Base-by-base conservation (phyloP, 2,113 vertebrate species). In the Gracilinanus agilis region DNA sequence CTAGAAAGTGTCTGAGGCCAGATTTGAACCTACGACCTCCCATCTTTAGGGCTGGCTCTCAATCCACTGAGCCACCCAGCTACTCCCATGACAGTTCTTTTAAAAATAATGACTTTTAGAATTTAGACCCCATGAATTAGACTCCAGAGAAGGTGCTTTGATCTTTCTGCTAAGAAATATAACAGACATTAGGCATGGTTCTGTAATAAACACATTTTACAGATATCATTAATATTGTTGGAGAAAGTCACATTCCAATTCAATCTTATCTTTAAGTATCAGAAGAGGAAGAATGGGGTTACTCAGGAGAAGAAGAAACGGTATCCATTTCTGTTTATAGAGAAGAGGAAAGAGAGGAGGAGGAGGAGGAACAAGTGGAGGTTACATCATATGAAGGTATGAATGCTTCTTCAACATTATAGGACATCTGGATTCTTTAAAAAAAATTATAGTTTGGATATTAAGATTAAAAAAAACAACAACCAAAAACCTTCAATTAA, bases 311-410 rank as follows among this genome's bases (percentile, higher is more conserved):
- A 54, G 98, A 97, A 34, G 96, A 98, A 55, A 97, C 98, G 94
- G 91, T 97, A 0, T 98, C 97, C 58, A 0, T 98, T 97, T 98
- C 98, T 21, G 24, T 98, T 94, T 98, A 98, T 75, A 98, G 96
- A 97, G 98, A 98, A 97, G 97, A 98, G 55, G 97, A 97, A 97
- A 97, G 98, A 97, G 98, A 98, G 24, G 96, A 98, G 88, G 97
- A 97, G 83, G 95, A 97, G 44, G 98, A 98, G 44, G 96, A 96
- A 40, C 67, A 23, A 97, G 98, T 93, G 49, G 98, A 98, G 44
- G 55, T 99, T 95, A 98, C 98, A 94, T 98, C 98, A 96, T 99
- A 99, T 96, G 98, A 98, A 99, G 98, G 98, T 99, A 99, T 0
- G 55, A 96, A 94, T 24, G 29, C 9, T 44, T 55, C 55, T 95